These are phyloP conservation scores for Meiosimyza decipiens DNA, from an alignment of 2,888 invertebrate genomes.

Conservation along the genomic window DNA sequence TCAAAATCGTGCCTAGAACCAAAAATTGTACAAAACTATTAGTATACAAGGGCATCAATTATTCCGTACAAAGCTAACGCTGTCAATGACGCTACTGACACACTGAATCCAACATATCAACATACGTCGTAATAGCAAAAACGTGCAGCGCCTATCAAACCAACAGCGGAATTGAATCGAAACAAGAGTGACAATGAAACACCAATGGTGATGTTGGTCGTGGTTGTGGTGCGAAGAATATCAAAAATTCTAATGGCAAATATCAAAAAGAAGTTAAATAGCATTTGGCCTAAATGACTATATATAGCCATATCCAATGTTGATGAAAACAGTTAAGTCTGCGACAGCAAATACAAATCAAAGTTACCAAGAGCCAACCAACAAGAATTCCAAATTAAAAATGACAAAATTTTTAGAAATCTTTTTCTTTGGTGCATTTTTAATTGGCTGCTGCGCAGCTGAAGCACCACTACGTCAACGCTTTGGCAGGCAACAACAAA, in stretches of 20 bases:
- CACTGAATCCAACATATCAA: not conserved
- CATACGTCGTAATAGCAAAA: constrained; percentile 2
- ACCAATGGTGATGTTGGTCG: not conserved
- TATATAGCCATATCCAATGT: not conserved
- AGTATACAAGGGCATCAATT: not conserved
- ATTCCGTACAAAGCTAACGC: constrained; percentile 12
- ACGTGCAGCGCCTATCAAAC: constrained; percentile 14
- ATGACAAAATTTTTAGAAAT: constrained; percentile 16
- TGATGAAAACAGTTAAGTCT: too few relatives aligned
- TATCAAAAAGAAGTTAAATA: too few relatives aligned
- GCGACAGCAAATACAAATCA: not conserved
- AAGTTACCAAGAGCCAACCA: not conserved
- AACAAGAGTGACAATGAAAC: not conserved
- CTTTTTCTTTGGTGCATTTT: not conserved
- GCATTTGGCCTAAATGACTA: too few relatives aligned
- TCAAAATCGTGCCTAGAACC: too few relatives aligned
- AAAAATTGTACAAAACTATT: too few relatives aligned
- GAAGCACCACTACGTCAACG: constrained; percentile 20
- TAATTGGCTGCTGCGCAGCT: not conserved
- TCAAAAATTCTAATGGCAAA: constrained; percentile 12
- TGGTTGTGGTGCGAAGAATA: not conserved
- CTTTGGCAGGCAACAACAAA: not conserved
- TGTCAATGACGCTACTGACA: constrained; percentile 27
- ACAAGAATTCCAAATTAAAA: not conserved
- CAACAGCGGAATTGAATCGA: not conserved